phyloP scores from a whole-genome alignment of 2,113 vertebrate genomes.

The Ciconia maguari region DNA sequence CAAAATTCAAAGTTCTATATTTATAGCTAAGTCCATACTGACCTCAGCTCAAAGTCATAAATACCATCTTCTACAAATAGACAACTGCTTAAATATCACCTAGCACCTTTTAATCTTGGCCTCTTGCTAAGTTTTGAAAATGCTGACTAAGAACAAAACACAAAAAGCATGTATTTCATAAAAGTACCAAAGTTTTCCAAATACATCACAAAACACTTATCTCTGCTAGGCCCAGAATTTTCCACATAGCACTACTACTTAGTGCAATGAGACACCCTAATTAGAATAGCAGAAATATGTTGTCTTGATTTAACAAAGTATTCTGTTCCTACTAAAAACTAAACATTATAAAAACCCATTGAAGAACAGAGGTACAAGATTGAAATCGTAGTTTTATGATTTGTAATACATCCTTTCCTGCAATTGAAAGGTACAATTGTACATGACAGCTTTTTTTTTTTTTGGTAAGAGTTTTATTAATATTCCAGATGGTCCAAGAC shows the following conservation, averaged over 20 bases:
- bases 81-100: not conserved
- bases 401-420: not conserved
- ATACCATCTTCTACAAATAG: not conserved
- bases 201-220: not conserved
- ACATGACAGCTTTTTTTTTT: not conserved
- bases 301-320: not conserved
- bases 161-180: not conserved
- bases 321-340: not conserved
- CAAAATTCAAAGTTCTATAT: constrained; percentile 7
- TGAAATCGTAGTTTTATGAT: not conserved
- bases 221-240: not conserved
- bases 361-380: not conserved
- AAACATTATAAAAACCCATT: not conserved
- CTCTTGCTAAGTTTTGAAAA: not conserved
- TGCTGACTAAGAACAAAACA: not conserved
- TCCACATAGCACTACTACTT: not conserved
- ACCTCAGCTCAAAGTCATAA: not conserved
- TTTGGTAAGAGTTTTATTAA: not conserved
- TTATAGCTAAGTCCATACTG: not conserved
- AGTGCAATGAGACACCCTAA: not conserved
- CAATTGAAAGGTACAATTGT: not conserved
- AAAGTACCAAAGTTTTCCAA: not conserved
- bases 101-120: not conserved
- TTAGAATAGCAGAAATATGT: not conserved
- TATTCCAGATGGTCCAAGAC: constrained; percentile 7